Conservation (phyloP, 2,797 vertebrate species). For the Sebastes matsubarae region DNA sequence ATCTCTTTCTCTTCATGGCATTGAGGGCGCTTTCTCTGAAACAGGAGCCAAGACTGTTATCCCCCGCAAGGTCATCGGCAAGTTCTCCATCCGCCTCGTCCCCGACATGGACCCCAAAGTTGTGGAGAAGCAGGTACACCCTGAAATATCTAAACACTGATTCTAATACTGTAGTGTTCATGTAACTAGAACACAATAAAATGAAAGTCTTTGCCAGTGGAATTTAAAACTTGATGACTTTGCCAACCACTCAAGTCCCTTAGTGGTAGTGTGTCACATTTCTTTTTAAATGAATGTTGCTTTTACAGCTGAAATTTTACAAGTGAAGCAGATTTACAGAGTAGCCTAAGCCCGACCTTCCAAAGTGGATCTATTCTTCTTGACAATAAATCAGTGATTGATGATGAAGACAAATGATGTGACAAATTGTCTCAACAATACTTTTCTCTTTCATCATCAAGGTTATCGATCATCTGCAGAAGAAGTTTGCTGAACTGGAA, state of each 20-base stretch:
- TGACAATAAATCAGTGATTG: background rate
- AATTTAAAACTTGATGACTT: no score
- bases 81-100: conserved; percentile 97
- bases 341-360: background rate
- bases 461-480: conserved; percentile 88
- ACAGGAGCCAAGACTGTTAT: conserved; percentile 94
- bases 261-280: no score
- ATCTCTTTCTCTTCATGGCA: conserved; percentile 95
- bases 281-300: background rate
- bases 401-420: background rate
- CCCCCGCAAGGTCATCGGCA: conserved; percentile 94
- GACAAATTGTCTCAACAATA: background rate
- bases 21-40: conserved; percentile 95
- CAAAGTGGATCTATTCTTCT: background rate
- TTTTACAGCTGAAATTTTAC: background rate
- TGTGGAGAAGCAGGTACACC: conserved; percentile 87
- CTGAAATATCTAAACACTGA: background rate
- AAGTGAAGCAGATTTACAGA: background rate
- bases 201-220: background rate
- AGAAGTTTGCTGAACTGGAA: conserved; percentile 87
- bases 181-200: background rate
- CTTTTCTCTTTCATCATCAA: conserved; percentile 37
- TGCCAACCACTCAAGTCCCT: no score
- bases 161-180: background rate
- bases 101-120: conserved; percentile 93